phyloP scores from a whole-genome alignment of 2,888 invertebrate species.

The Crocallis elinguaria region DNA sequence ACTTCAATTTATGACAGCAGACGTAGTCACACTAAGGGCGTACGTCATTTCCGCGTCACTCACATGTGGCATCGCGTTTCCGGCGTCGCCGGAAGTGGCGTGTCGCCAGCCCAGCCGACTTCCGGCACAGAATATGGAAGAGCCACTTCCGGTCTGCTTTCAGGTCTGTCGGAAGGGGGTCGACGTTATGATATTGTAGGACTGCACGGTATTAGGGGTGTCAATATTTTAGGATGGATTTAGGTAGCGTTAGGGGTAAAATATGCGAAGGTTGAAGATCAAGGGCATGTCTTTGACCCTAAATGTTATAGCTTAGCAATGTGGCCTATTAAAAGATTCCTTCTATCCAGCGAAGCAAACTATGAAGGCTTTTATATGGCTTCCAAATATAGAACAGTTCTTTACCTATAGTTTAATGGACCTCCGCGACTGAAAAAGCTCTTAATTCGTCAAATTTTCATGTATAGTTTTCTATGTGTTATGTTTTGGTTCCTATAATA shows the following conservation, averaged over 20 bases:
- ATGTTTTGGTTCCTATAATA: too few relatives aligned
- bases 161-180: constrained; percentile 6
- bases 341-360: too few relatives aligned
- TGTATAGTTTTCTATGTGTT: too few relatives aligned
- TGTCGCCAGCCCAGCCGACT: constrained; percentile 23
- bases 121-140: constrained; percentile 20
- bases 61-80: constrained; percentile 7
- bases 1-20: constrained; percentile 8
- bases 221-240: too few relatives aligned
- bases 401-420: too few relatives aligned
- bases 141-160: constrained; percentile 21
- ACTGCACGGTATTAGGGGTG: background rate
- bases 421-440: too few relatives aligned
- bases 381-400: too few relatives aligned
- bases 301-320: too few relatives aligned
- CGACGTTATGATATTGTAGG: constrained; percentile 1
- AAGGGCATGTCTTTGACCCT: background rate
- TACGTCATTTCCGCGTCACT: constrained; percentile 21
- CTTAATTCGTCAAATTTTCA: too few relatives aligned
- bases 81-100: constrained; percentile 20
- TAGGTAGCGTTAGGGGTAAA: background rate
- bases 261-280: background rate
- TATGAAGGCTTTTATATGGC: too few relatives aligned
- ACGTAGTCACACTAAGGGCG: constrained; percentile 1
- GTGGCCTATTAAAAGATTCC: too few relatives aligned